phyloP scores from a whole-genome alignment of 2,113 vertebrate genomes.

The Catagonus wagneri region DNA sequence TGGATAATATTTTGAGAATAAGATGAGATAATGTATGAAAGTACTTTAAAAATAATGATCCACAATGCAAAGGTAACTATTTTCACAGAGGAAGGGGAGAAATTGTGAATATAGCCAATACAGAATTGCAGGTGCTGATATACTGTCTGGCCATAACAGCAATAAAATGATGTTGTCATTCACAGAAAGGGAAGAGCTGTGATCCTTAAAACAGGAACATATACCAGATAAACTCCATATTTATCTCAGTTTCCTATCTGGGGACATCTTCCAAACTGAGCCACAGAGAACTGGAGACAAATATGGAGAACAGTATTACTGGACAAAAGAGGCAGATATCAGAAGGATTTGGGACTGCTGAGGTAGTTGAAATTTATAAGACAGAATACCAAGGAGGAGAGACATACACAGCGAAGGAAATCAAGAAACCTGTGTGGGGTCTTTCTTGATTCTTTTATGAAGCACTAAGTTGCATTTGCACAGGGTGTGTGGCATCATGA shows the following conservation, averaged over 20 bases:
- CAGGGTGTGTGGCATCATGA: neutral
- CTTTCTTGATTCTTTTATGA: neutral
- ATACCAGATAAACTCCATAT: neutral
- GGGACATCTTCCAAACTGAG: neutral
- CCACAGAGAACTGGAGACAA: neutral
- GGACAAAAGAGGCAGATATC: neutral
- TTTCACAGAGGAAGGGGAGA: constrained; percentile 9
- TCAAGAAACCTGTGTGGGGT: neutral
- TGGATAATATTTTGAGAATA: neutral
- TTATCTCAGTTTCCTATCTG: neutral
- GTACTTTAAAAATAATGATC: constrained; percentile 15
- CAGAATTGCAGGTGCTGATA: neutral
- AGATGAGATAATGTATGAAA: neutral
- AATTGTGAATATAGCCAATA: neutral
- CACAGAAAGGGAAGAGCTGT: neutral
- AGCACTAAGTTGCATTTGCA: neutral
- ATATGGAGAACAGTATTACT: neutral
- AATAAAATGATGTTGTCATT: neutral
- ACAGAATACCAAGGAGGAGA: neutral
- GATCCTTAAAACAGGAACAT: neutral
- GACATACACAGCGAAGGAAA: neutral
- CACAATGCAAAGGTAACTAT: neutral
- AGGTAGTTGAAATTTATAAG: neutral
- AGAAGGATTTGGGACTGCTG: neutral
- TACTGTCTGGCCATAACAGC: neutral